Evolutionary conservation across 2,113 vertebrate genomes (phyloP).

Genomic region (Camelus bactrianus): DNA sequence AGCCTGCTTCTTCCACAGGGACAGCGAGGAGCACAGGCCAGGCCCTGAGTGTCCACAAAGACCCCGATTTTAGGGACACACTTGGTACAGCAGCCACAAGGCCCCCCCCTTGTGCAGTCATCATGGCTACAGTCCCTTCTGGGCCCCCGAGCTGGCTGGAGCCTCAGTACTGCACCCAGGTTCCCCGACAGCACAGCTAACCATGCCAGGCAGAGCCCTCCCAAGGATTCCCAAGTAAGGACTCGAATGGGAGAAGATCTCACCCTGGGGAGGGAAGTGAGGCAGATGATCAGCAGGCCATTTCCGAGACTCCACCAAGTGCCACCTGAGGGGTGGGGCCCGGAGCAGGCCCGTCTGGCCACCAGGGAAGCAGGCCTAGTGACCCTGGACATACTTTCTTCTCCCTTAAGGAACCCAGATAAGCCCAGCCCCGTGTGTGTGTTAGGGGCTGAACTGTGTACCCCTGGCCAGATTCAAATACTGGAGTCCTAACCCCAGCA

Average conservation of each 20-base stretch:
- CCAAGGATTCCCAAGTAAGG: background rate
- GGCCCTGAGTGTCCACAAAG: background rate
- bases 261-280: background rate
- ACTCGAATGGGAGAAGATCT: background rate
- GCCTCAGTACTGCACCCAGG: background rate
- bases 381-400: background rate
- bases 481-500: background rate
- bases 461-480: background rate
- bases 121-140: background rate
- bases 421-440: background rate
- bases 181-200: background rate
- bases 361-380: background rate
- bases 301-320: fast-evolving
- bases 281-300: fast-evolving
- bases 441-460: fast-evolving
- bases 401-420: background rate
- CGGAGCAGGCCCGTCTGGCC: background rate
- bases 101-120: background rate
- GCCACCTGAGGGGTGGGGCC: background rate
- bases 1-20: no score
- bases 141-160: fast-evolving
- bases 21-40: no score
- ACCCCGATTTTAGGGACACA: fast-evolving
- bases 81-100: background rate
- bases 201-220: background rate